Base-by-base conservation (phyloP, 2,888 invertebrate species). In the Caenorhabditis sp. region DNA sequence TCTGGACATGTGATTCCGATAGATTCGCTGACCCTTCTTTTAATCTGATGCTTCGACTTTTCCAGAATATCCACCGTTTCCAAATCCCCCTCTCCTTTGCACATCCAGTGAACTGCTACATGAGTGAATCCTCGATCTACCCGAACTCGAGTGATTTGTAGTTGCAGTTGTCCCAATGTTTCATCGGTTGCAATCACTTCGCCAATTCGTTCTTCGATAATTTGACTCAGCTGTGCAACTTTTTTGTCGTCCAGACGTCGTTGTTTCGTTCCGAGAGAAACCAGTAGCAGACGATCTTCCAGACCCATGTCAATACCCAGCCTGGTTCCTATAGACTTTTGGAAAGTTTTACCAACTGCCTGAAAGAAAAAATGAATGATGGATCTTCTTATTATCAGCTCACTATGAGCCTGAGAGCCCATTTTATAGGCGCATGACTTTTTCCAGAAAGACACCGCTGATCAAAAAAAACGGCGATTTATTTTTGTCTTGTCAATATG, bases 221-320 rank as follows among this genome's bases (percentile, higher is more conserved):
- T 84, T 61, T 70, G 24, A 58, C 84, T 72, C 19, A 87, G 58
- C 63, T 87, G 87, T 10, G 24, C 41, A 47, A 84, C 82, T 63
- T 87, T 87, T 28, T 85, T 87, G 14, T 85, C 85, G 58, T 87
- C 87, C 1, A 87, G 69, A 14, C 84, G 73, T 35, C 87, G 63
- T 44, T 84, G 76, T 68, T 75, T 76, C 24, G 80, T 73, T 16
- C 64, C 74, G 22, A 87, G 47, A 8, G 85, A 84, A 22, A 54
- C 56, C 6, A 87, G 51, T 1, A 87, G 63, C 16, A 87, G 64
- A 22, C 81, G 73, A 35, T 85, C 85, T 44, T 84, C 82, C 2
- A 85, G 54, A 10, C 87, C 87, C 79, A 82, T 77, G 44, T 85
- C 87, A 49, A 77, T 80, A 38, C 87, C 87, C 28, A 80, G 70